These are phyloP conservation scores for Sylvietta virens DNA, from an alignment of 2,113 vertebrate genomes.

Conservation along the genomic window DNA sequence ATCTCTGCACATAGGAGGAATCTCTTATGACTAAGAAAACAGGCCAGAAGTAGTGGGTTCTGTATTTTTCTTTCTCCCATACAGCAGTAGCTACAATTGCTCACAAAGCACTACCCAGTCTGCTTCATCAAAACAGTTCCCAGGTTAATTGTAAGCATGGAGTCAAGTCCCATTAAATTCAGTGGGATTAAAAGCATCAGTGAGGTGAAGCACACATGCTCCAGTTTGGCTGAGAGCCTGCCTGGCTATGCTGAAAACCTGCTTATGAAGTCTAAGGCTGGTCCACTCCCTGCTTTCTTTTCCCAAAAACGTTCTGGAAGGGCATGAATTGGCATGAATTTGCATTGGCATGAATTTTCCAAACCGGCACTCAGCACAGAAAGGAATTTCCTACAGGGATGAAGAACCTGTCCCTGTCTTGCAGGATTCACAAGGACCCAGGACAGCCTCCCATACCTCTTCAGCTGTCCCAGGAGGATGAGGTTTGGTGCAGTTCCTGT, in stretches of 20 bases:
- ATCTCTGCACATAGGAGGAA: background rate
- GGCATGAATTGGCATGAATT: background rate
- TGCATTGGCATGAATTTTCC: background rate
- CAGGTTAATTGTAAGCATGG: background rate
- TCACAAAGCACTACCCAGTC: background rate
- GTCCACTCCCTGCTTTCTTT: background rate
- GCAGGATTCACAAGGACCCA: background rate
- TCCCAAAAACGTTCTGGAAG: background rate
- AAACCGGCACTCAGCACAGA: background rate
- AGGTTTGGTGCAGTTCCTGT: conserved; percentile 95
- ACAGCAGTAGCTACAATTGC: background rate
- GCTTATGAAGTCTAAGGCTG: background rate
- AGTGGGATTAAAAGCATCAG: background rate
- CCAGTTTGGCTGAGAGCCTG: background rate
- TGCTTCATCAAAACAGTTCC: background rate
- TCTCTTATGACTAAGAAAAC: background rate
- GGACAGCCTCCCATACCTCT: conserved; percentile 73
- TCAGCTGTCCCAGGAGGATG: conserved; percentile 93
- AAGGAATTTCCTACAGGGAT: background rate
- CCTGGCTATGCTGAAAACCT: background rate
- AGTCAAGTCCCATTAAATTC: background rate
- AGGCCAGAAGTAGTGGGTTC: background rate
- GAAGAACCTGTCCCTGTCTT: background rate
- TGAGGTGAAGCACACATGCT: background rate
- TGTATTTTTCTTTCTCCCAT: background rate